Conservation (phyloP, 2,888 invertebrate species). For the Drosophila anceps region DNA sequence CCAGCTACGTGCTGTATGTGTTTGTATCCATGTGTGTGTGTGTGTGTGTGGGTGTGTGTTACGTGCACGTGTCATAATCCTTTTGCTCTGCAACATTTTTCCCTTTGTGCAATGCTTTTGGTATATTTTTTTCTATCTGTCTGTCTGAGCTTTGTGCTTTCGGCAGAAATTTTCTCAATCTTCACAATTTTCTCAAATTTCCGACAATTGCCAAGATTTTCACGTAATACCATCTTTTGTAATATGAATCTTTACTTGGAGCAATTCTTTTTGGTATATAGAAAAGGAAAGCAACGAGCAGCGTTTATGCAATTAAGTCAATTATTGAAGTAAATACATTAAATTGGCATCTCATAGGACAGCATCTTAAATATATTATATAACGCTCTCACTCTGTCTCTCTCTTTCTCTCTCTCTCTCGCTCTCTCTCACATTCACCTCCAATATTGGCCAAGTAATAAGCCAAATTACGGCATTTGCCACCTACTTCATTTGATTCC, state of each 20-base stretch:
- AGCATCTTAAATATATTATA: background rate
- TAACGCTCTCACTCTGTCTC: background rate
- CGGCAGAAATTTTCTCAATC: conserved; percentile 36
- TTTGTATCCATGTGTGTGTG: conserved; percentile 25
- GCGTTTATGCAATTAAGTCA: background rate
- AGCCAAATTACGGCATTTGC: background rate
- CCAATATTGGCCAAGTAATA: conserved; percentile 16
- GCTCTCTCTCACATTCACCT: conserved; percentile 1
- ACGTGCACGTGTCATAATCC: conserved; percentile 63
- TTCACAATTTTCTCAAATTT: conserved; percentile 23
- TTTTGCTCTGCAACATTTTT: conserved; percentile 52
- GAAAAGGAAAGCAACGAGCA: background rate
- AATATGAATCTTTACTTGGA: conserved; percentile 1
- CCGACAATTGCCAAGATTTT: conserved; percentile 29
- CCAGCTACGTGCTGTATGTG: conserved; percentile 27
- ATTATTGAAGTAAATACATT: background rate
- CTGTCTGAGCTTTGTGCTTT: conserved; percentile 10
- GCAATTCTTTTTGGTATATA: background rate
- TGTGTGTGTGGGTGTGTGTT: conserved; percentile 34
- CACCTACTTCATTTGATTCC: background rate
- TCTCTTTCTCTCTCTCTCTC: background rate
- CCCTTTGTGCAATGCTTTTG: conserved; percentile 39
- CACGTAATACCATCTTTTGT: background rate
- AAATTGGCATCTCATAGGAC: background rate
- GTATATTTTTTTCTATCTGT: conserved; percentile 1